Base-by-base conservation (phyloP, 2,888 invertebrate species). In the Amblyjoppa proteus region DNA sequence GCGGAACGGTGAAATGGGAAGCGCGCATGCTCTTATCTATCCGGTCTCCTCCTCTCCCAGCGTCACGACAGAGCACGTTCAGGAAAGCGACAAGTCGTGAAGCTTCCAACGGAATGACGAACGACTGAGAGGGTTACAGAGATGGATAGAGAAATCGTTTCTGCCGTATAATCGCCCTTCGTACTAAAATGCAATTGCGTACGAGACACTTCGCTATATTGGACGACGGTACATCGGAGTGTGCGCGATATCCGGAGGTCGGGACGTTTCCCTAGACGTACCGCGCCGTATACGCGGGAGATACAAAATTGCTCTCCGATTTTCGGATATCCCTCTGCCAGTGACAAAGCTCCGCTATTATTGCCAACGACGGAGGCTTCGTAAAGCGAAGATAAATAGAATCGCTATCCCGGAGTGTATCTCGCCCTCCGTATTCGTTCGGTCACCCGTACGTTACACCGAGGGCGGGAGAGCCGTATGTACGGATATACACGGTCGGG, bases 371-470 rank as follows among this genome's bases (percentile, higher is more conserved):
- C 77, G 51, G 87, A 84, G 88, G 88, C 90, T 91, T 89, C 89
- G 90, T 88, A 90, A 91, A 90, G 91, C 89, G 91, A 90, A 91
- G 91, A 91, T 91, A 90, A 91, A 91, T 91, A 91, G 91, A 90
- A 85, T 85, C 76, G 83, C 85, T 80, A 85, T 83, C 83, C 80
- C 73, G 76, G 85, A 86, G 87, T 87, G 88, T 88, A 90, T 87
- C 87, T 80, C 76, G 76, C 66, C 56, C 68, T 83, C 85, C 81
- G 64, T 81, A 81, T 82, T 81, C 53, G 81, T 81, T 86, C 84
- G 56, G 70, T 81, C 69, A 49, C 78, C 73, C 86, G 76, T 81
- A 84, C 84, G 86, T 81, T 83, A 83, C 69, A 77, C 71, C 64
- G 31, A 64, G 16, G 31, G 64, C 70, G 53, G n/a, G 6, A 28